These are phyloP conservation scores for Tenebrio molitor DNA, from an alignment of 1,140 invertebrate species.

Conservation along the genomic window DNA sequence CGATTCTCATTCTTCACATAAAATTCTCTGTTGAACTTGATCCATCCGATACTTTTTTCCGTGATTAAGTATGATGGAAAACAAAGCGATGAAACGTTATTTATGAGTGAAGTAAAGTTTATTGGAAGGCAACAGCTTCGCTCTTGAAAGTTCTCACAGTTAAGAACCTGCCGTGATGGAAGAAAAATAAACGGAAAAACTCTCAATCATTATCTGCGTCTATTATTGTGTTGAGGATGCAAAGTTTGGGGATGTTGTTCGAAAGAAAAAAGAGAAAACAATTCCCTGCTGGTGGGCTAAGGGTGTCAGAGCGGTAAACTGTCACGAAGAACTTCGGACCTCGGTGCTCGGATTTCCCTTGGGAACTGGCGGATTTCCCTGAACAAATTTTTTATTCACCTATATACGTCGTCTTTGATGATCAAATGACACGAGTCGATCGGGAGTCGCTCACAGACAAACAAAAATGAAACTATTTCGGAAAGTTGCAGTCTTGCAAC, in stretches of 20 bases:
- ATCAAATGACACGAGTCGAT: constrained; percentile 25
- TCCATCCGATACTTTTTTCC: constrained; percentile 16
- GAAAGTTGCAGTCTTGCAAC: not conserved
- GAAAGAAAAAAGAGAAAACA: constrained; percentile 25
- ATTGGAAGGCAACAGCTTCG: constrained; percentile 24
- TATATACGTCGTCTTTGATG: constrained; percentile 43
- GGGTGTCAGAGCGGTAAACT: constrained; percentile 44
- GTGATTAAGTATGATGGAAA: constrained; percentile 23
- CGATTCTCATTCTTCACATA: not conserved
- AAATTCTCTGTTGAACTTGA: constrained; percentile 7
- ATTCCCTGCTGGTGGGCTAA: constrained; percentile 21
- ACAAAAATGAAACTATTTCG: not conserved
- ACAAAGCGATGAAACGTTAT: constrained; percentile 33
- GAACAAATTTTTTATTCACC: constrained; percentile 46
- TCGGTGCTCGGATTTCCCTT: constrained; percentile 45
- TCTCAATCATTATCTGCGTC: constrained; percentile 31
- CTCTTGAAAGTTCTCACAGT: constrained; percentile 11
- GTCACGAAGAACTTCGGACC: constrained; percentile 47
- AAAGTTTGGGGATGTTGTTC: constrained; percentile 34
- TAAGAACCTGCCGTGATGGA: not conserved
- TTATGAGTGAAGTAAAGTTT: constrained; percentile 16
- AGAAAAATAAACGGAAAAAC: constrained; percentile 14
- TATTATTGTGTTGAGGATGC: constrained; percentile 25
- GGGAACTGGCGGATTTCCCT: constrained; percentile 30
- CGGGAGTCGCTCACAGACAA: not conserved